Evolutionary conservation across 2,888 invertebrate species (phyloP), one percentile per base, ranked within the genome.

Genomic region (Nomada ruficornis): DNA sequence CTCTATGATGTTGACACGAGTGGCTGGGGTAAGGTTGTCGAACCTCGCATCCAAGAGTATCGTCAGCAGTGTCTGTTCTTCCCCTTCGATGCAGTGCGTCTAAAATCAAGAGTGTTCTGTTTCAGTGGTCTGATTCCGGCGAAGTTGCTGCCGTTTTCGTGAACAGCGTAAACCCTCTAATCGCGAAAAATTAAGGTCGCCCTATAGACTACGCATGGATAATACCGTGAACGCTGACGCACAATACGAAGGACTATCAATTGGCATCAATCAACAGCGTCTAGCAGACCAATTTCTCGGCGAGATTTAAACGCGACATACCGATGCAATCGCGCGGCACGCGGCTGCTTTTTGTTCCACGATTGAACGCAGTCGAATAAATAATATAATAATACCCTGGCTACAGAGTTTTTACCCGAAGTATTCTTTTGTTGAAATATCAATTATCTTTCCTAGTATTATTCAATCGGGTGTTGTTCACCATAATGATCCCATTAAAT

Each of bases 31-130:
- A 89, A 97, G 95, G 81, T 94, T 94, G 70, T 96, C 95, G 90
- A 96, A 95, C 89, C 96, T 95, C 68, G 95, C 95, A 91, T 97
- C 97, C 79, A 97, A 93, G 50, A 97, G 94, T 74, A 98, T 94
- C 73, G 95, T 95, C 65, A 97, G 94, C 62, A 96, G 94, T 77
- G 96, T 95, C 73, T 94, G 94, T 73, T 95, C 94, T 82, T 95
- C 94, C 9, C 94, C 94, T 9, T 94, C 89, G 77, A 91, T 88
- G 89, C 94, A 94, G 44, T 91, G 93, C 54, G 92, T 93, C 94
- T 94, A 87, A 50, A 92, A 91, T 71, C 78, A 78, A 54, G 70
- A 29, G 23, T 42, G 52, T 23, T 11, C 52, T 15, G 47, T 73
- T 82, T 77, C n/a, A 72, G 10, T 26, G 57, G 15, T 29, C 10